Base-by-base conservation (phyloP, 2,888 invertebrate genomes). In the Teleiodes luculella region DNA sequence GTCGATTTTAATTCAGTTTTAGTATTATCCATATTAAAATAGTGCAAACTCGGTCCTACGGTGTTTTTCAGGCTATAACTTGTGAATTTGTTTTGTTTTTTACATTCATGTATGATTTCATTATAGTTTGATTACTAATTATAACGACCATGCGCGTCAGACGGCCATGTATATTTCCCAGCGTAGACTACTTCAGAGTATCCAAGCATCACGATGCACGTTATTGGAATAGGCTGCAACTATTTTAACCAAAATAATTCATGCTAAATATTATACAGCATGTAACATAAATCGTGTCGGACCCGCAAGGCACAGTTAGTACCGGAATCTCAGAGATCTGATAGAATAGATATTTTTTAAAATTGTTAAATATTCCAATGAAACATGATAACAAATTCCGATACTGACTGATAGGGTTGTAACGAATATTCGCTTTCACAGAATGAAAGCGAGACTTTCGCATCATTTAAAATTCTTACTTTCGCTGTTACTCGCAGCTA, bases 221-320 rank as follows among this genome's bases (percentile, higher is more conserved):
- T 16, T 31, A 46, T 7, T 33, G 10, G 2, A 20, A 20, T 20
- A 35, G 11, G 48, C 48, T 35, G 48, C 16, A 48, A 48, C 20
- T 48, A 35, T 1, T 14, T 10, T 28, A 16, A 55, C 54, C 52
- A 20, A 50, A 52, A 59, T 57, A 54, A 46, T 50, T 10, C 51
- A 41, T 51, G 51, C 31, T 20, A 39, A 51, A 47, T 54, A 18
- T 54, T 47, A 51, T 31, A 56, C 56, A 56, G 56, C 56, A 56
- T 56, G 56, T 56, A 56, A 56, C 56, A 47, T 20, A 37, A 43
- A 36, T 46, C 53, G 53, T 56, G 56, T 56, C 56, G 56, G 56
- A 56, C 56, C 50, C 50, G 56, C 56, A 53, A 47, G 37, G 46
- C 3, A 31, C 46, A 56, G 43, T 56, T 53, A 56, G 48, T 56